Percentiles rank a stretch among this genome's conserved stretches.
These are phyloP conservation scores for Tricholauxania praeusta DNA, from an alignment of 2,888 invertebrate genomes.

Conservation along the genomic window DNA sequence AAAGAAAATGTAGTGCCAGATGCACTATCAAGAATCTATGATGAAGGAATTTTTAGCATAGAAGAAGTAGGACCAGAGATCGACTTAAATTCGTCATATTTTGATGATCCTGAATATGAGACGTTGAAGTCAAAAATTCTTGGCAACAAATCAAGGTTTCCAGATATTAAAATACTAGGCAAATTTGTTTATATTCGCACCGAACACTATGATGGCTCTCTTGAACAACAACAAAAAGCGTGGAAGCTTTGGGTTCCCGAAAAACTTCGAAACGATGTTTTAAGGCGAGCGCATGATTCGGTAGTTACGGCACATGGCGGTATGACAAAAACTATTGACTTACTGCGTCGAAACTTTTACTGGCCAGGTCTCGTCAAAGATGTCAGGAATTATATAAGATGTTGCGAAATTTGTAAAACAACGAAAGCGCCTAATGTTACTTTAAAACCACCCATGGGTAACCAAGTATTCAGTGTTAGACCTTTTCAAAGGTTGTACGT, in stretches of 20 bases:
- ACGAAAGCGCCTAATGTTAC: no score
- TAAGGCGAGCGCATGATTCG: no score
- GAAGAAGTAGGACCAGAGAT: conserved; percentile 6
- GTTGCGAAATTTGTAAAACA: no score
- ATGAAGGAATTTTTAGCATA: not conserved
- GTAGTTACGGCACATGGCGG: no score
- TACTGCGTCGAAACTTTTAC: no score
- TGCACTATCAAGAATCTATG: no score
- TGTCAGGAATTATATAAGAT: no score
- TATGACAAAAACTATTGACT: no score
- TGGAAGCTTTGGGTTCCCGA: not conserved
- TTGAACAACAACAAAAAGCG: not conserved
- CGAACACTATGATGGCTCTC: not conserved
- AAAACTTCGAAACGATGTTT: not conserved
- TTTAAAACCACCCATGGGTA: no score
- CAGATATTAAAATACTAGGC: not conserved
- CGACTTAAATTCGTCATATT: conserved; percentile 3
- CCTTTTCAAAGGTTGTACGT: no score
- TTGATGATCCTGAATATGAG: not conserved
- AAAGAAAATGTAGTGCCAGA: conserved; percentile 47
- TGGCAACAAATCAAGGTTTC: not conserved
- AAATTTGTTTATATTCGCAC: not conserved
- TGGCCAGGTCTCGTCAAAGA: no score
- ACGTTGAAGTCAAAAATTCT: not conserved
- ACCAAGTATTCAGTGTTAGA: no score